Conservation (phyloP, 2,888 invertebrate genomes). For the Drosophila conformis region DNA sequence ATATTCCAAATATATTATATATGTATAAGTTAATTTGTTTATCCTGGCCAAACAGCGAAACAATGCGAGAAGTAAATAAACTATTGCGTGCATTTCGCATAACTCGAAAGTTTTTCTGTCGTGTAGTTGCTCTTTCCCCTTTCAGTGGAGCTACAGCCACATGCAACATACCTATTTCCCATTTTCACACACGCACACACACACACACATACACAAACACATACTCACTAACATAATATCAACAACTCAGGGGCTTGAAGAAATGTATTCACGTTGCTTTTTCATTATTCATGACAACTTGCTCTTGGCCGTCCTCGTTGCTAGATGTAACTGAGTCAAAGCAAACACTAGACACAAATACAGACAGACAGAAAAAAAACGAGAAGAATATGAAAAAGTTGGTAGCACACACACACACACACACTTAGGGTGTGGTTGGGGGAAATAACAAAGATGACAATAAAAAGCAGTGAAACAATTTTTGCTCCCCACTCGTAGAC, state of each 20-base stretch:
- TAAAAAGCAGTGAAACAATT: constrained; percentile 80
- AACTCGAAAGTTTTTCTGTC: constrained; percentile 30
- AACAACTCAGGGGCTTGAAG: constrained; percentile 37
- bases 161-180: constrained; percentile 4
- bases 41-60: constrained; percentile 3
- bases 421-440: constrained; percentile 1
- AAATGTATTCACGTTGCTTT: constrained; percentile 78
- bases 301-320: constrained; percentile 57
- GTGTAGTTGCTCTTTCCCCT: constrained; percentile 13
- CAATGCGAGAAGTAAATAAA: constrained; percentile 4
- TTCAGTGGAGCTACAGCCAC: constrained; percentile 2
- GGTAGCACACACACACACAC: constrained; percentile 11
- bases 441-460: constrained; percentile 77
- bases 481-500: constrained; percentile 35
- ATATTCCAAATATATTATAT: neutral
- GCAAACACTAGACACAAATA: constrained; percentile 59
- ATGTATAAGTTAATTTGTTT: constrained; percentile 24
- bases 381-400: constrained; percentile 15
- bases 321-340: constrained; percentile 69
- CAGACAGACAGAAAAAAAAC: constrained; percentile 25
- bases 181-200: constrained; percentile 5
- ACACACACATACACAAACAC: constrained; percentile 3
- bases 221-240: constrained; percentile 7
- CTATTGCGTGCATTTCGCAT: constrained; percentile 4
- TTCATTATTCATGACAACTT: constrained; percentile 80